Conservation (phyloP, 2,797 vertebrate genomes). For the Halcyon leucocephala region DNA sequence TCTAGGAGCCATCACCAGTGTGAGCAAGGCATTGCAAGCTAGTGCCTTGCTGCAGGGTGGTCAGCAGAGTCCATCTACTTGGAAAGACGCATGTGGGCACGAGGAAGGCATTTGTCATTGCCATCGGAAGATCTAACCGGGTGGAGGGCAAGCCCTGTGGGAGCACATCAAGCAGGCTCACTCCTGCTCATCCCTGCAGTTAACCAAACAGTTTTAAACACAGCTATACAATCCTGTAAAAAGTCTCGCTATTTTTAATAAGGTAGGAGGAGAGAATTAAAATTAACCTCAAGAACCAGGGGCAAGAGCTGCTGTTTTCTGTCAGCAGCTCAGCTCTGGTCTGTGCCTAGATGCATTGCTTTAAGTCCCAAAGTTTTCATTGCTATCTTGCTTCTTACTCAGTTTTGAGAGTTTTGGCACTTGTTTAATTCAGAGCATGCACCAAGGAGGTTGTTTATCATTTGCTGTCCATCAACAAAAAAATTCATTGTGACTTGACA, state of each 20-base stretch:
- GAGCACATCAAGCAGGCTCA: background rate
- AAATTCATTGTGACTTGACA: background rate
- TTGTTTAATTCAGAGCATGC: background rate
- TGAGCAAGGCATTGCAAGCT: background rate
- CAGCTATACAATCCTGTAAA: background rate
- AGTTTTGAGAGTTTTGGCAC: background rate
- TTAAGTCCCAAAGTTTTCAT: background rate
- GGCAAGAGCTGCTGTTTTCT: background rate
- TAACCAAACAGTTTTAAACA: slow-evolving; percentile 24
- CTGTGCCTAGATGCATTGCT: background rate
- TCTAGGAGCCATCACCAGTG: background rate
- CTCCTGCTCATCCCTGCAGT: background rate
- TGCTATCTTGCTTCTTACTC: background rate
- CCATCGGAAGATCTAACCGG: background rate
- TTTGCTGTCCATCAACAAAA: background rate
- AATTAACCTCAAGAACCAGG: background rate
- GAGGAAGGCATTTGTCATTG: background rate
- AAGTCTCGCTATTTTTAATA: slow-evolving; percentile 9
- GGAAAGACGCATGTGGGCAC: background rate
- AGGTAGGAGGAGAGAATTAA: background rate
- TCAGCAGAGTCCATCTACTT: background rate
- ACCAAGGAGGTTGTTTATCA: background rate
- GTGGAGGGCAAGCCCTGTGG: background rate
- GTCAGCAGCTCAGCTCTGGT: background rate
- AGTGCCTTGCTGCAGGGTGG: background rate